Base-by-base conservation (phyloP, 1,140 invertebrate genomes). In the Campoletis sonorensis region DNA sequence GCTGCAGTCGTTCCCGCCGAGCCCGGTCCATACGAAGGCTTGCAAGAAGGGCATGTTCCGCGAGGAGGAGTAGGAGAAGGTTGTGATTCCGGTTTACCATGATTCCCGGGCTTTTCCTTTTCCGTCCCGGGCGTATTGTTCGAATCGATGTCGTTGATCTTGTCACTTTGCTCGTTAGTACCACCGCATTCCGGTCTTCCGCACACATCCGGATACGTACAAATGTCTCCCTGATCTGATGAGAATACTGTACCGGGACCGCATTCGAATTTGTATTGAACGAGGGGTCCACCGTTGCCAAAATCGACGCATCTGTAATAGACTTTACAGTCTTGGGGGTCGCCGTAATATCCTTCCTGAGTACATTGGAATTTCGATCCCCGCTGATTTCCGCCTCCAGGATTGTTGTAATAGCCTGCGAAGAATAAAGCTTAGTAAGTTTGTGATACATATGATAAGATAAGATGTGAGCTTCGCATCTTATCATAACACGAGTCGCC, bases 201-300 rank as follows among this genome's bases (percentile, higher is more conserved):
- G 82, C 94, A 94, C n/a, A 93, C 94, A 79, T 92, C 91, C 7
- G 95, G 94, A 89, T 95, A 93, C 81, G 95, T 95, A 86, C 95
- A 96, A 78, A 94, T 91, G 82, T 93, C 93, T 54, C 91, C 91
- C n/a, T 91, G 93, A 1, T 92, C 90, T 18, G 94, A 93, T 85
- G 96, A 96, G 81, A 94, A 96, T 11, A 96, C 94, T 3, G 95
- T 96, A 37, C 95, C 95, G 64, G 93, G 92, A 1, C 93, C 94
- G 87, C 95, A 96, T 89, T 95, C 93, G 87, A 95, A 96, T 90
- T 93, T 92, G 80, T 94, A 94, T 1, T 85, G 83, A 0, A 88
- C 92, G 45, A 93, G 81, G 1, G 87, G 87, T 30, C 86, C 87
- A 21, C 81, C 81, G 76, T 89, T 87, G 13, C 91, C 92, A 86